Conservation (phyloP, 1,140 invertebrate species). For the Asbolus verrucosus region DNA sequence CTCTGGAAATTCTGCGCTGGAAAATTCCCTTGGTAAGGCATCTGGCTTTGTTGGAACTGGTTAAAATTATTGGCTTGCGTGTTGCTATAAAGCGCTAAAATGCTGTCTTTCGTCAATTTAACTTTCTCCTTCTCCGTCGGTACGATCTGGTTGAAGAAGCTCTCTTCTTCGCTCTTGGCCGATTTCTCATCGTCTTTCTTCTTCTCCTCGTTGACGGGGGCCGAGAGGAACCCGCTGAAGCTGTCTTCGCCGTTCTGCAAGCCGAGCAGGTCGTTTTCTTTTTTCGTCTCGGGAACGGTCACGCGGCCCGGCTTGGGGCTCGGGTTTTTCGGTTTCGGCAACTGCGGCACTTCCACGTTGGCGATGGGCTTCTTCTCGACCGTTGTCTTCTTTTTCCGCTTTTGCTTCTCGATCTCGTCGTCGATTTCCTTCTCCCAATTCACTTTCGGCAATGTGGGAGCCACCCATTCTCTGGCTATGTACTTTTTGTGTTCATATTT, state of each 20-base stretch:
- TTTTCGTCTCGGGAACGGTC: constrained; percentile 63
- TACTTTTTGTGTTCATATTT: constrained; percentile 99
- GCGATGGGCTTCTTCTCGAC: constrained; percentile 66
- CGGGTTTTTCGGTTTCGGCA: constrained; percentile 72
- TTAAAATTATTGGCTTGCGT: constrained; percentile 64
- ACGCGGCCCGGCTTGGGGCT: constrained; percentile 78
- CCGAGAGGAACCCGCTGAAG: constrained; percentile 83
- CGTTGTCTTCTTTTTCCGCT: constrained; percentile 77
- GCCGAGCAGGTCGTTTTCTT: constrained; percentile 65
- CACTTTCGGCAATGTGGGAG: constrained; percentile 84
- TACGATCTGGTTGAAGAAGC: constrained; percentile 89
- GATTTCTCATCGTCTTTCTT: constrained; percentile 54
- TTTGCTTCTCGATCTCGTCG: constrained; percentile 85
- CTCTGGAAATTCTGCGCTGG: constrained; percentile 46
- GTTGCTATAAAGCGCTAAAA: constrained; percentile 89
- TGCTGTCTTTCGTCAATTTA: constrained; percentile 93
- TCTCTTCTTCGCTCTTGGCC: constrained; percentile 83
- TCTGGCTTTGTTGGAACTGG: constrained; percentile 48
- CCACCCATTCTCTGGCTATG: constrained; percentile 96
- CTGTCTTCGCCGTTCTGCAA: constrained; percentile 75
- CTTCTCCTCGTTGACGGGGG: constrained; percentile 65
- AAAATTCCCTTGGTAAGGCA: constrained; percentile 40
- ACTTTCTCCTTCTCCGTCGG: constrained; percentile 80
- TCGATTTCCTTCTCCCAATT: constrained; percentile 89
- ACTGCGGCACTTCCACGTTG: constrained; percentile 68